Evolutionary conservation across 2,888 invertebrate genomes (phyloP).

Genomic region (Drosophila formosana): DNA sequence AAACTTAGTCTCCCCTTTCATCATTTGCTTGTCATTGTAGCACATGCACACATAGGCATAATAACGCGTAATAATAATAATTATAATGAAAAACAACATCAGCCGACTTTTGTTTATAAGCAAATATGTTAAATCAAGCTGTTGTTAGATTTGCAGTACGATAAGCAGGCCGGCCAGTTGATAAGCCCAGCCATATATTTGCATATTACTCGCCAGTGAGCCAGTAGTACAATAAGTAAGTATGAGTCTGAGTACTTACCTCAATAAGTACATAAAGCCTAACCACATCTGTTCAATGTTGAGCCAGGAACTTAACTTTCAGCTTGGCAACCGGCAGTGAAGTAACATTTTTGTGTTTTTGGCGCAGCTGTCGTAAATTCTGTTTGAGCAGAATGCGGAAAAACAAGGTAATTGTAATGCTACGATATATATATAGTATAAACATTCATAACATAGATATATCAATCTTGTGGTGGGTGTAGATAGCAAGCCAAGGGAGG

Average conservation of each 20-base stretch:
- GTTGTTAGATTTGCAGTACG: constrained; percentile 67
- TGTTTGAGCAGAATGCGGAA: constrained; percentile 45
- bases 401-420: constrained; percentile 50
- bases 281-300: constrained; percentile 40
- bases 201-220: constrained; percentile 51
- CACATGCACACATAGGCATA: constrained; percentile 16
- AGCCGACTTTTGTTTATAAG: constrained; percentile 54
- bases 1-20: not conserved
- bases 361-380: constrained; percentile 63
- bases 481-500: constrained; percentile 36
- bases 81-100: constrained; percentile 49
- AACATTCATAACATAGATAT: constrained; percentile 28
- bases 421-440: constrained; percentile 1
- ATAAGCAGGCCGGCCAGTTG: constrained; percentile 51
- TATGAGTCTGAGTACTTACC: constrained; percentile 31
- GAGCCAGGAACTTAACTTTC: constrained; percentile 28
- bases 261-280: constrained; percentile 9
- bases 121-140: constrained; percentile 74
- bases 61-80: constrained; percentile 13
- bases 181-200: constrained; percentile 70
- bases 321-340: constrained; percentile 9
- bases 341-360: constrained; percentile 7
- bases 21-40: not conserved
- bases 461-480: constrained; percentile 41
- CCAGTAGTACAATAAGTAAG: constrained; percentile 39